phyloP scores from a whole-genome alignment of 2,113 vertebrate species.

The Menura novaehollandiae region DNA sequence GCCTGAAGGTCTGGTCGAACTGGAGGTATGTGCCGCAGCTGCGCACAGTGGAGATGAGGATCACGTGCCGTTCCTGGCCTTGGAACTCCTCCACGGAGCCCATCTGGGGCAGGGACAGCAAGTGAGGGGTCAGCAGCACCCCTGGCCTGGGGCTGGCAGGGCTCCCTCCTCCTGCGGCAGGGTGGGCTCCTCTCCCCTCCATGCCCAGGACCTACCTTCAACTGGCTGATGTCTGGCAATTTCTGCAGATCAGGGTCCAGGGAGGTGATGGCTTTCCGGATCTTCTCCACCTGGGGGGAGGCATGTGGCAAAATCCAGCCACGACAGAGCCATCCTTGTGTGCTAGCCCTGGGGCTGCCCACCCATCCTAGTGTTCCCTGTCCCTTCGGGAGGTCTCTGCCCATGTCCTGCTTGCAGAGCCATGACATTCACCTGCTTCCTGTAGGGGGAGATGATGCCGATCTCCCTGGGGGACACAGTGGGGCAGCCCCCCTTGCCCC shows the following conservation, averaged over 20 bases:
- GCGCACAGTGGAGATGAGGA: constrained; percentile 90
- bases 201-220: constrained; percentile 75
- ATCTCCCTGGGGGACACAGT: constrained; percentile 77
- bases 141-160: not conserved
- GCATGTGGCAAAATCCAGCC: not conserved
- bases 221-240: constrained; percentile 57
- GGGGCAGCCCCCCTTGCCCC: constrained; percentile 70
- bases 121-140: not conserved
- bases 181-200: not conserved
- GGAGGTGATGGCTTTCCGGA: constrained; percentile 76
- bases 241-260: constrained; percentile 62
- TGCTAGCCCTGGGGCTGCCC: not conserved
- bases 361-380: not conserved
- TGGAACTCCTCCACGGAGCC: constrained; percentile 97
- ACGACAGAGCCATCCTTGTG: accelerated
- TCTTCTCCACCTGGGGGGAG: constrained; percentile 86
- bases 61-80: constrained; percentile 88
- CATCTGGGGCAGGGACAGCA: constrained; percentile 71
- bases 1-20: constrained; percentile 78
- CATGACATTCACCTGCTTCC: constrained; percentile 82
- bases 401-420: not conserved
- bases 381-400: not conserved
- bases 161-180: not conserved
- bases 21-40: constrained; percentile 73
- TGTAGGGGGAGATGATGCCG: constrained; percentile 92